phyloP scores from a whole-genome alignment of 2,113 vertebrate genomes.

The Tachysurus vachellii region DNA sequence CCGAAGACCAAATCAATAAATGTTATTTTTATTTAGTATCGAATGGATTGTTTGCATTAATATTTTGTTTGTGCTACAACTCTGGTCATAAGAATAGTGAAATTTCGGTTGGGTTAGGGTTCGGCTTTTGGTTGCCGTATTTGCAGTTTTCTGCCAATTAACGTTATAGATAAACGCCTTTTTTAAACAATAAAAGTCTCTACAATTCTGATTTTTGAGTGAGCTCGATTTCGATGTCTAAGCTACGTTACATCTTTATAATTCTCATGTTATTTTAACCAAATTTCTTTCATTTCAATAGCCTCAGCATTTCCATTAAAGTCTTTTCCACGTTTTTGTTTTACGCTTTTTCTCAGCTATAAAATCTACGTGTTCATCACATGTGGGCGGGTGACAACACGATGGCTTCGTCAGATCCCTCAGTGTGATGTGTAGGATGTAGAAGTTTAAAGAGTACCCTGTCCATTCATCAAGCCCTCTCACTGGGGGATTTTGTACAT shows the following conservation, averaged over 20 bases:
- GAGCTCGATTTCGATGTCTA: not conserved
- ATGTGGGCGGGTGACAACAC: not conserved
- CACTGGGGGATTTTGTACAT: constrained; percentile 41
- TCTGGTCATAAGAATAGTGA: too few relatives aligned
- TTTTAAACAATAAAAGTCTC: too few relatives aligned
- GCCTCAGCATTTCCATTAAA: not conserved
- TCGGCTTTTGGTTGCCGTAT: too few relatives aligned
- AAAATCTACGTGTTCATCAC: not conserved
- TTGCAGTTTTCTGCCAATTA: too few relatives aligned
- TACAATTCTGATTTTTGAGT: not conserved
- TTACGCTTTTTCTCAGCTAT: not conserved
- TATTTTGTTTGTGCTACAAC: too few relatives aligned
- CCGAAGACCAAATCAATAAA: too few relatives aligned
- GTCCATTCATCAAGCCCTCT: constrained; percentile 22
- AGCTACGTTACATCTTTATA: not conserved
- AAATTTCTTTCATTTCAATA: not conserved
- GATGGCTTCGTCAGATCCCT: not conserved
- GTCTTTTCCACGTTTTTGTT: not conserved
- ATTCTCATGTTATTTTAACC: not conserved
- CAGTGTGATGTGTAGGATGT: not conserved
- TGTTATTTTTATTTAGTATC: too few relatives aligned
- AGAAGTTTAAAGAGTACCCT: not conserved
- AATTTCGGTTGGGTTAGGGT: too few relatives aligned
- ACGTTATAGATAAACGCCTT: too few relatives aligned
- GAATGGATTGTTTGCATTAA: too few relatives aligned